Evolutionary conservation across 1,140 invertebrate species (phyloP).

Genomic region (Goniozus legneri): DNA sequence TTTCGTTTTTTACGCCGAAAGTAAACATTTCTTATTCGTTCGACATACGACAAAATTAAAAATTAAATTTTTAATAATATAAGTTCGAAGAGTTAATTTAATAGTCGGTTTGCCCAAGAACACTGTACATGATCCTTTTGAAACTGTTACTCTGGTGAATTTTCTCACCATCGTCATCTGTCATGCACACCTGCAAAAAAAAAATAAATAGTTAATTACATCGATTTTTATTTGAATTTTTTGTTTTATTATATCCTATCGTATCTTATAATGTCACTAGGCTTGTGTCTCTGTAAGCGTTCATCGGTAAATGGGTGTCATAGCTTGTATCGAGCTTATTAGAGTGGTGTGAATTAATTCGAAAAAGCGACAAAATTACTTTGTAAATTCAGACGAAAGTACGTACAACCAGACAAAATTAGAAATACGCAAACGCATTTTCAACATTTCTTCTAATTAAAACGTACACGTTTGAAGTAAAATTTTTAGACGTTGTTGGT

Average conservation of each 20-base stretch:
- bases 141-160: conserved; percentile 90
- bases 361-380: no score
- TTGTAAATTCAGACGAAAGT: no score
- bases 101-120: conserved; percentile 74
- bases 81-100: conserved; percentile 47
- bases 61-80: conserved; percentile 32
- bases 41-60: conserved; percentile 30
- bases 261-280: no score
- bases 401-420: no score
- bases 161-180: conserved; percentile 64
- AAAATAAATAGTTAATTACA: conserved; percentile 3
- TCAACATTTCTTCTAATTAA: no score
- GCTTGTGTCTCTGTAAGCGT: no score
- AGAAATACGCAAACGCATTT: no score
- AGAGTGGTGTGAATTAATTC: no score
- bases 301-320: no score
- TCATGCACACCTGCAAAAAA: conserved; percentile 57
- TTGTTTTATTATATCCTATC: no score
- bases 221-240: no score
- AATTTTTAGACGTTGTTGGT: conserved; percentile 43
- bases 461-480: conserved; percentile 30
- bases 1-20: conserved; percentile 2
- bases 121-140: conserved; percentile 87
- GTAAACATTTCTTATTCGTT: conserved; percentile 20
- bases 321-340: no score